A percentile compares a stretch with the other conserved stretches of the same genome.
These are phyloP conservation scores for Temnothorax rugatulus DNA, from an alignment of 2,888 invertebrate species.

Conservation along the genomic window DNA sequence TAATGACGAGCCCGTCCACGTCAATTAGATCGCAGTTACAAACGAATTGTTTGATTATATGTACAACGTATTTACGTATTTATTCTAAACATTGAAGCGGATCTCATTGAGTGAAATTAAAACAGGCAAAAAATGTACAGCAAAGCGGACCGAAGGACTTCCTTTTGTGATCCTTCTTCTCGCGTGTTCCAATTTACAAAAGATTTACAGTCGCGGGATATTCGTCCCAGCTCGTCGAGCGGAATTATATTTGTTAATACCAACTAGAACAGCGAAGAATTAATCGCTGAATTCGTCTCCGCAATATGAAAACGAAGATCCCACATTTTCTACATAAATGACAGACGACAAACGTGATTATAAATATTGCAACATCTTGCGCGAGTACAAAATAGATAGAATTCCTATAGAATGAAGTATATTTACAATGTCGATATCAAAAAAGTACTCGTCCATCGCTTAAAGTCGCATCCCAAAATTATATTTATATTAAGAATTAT, in stretches of 20 bases:
- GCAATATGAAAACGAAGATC: neutral
- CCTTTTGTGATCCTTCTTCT: neutral
- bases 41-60: neutral
- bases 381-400: slow-evolving; percentile 44
- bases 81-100: neutral
- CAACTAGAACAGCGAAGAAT: neutral
- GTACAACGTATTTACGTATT: slow-evolving; percentile 9
- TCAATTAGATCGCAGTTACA: neutral
- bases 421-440: slow-evolving; percentile 35
- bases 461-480: slow-evolving; percentile 32
- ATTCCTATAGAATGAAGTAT: neutral
- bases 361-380: neutral
- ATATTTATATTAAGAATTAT: slow-evolving; percentile 21
- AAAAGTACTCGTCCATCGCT: slow-evolving; percentile 26
- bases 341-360: neutral
- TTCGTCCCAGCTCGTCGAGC: neutral
- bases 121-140: slow-evolving; percentile 5
- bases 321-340: neutral
- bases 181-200: neutral
- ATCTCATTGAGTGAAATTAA: neutral
- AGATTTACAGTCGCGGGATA: slow-evolving; percentile 13
- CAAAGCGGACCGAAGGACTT: neutral
- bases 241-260: neutral
- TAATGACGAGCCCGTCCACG: neutral
- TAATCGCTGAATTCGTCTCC: neutral